These are phyloP conservation scores for Limosa lapponica DNA, from an alignment of 2,797 vertebrate species.

Conservation along the genomic window DNA sequence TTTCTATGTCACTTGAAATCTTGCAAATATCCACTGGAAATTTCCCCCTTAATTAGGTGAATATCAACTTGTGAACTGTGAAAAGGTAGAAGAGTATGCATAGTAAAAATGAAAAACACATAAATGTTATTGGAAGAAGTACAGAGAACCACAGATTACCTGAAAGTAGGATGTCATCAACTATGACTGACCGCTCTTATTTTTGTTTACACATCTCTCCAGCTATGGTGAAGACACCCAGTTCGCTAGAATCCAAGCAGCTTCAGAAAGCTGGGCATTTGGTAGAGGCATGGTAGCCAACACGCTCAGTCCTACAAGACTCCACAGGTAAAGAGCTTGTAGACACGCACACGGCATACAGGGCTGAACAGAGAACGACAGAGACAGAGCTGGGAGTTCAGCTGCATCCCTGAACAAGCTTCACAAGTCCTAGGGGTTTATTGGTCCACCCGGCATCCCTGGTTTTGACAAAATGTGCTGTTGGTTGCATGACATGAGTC, in stretches of 20 bases:
- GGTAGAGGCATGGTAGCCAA: background rate
- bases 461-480: background rate
- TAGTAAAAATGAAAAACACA: background rate
- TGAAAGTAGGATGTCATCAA: background rate
- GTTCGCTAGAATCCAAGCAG: background rate
- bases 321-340: background rate
- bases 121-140: background rate
- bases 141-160: background rate
- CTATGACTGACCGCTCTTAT: background rate
- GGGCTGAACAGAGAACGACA: background rate
- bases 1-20: background rate
- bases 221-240: background rate
- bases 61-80: background rate
- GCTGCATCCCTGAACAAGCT: background rate
- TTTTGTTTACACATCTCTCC: background rate
- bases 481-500: background rate
- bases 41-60: background rate
- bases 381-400: background rate
- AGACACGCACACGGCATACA: rapidly evolving
- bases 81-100: background rate
- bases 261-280: background rate
- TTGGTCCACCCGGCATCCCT: background rate
- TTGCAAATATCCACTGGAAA: background rate
- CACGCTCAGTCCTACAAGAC: background rate
- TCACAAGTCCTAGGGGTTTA: background rate